A percentile compares a stretch with the other conserved stretches of the same genome.
These are phyloP conservation scores for Periophthalmodon schlosseri DNA, from an alignment of 2,113 vertebrate species.

Conservation along the genomic window DNA sequence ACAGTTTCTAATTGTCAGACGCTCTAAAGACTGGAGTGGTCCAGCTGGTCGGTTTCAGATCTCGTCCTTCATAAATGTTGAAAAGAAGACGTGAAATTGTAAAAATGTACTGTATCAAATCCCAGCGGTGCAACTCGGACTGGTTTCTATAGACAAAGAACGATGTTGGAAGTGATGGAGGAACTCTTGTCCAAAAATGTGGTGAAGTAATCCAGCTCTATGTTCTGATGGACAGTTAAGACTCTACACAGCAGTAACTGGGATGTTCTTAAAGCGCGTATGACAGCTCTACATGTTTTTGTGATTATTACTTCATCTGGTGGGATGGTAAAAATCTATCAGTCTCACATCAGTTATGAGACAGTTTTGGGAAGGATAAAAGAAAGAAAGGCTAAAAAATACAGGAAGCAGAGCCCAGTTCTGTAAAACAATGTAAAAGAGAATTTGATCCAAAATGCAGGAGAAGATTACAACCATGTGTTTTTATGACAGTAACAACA, in stretches of 20 bases:
- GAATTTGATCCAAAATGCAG: no score
- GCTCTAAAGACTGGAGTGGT: neutral
- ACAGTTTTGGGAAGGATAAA: no score
- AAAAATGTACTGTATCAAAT: neutral
- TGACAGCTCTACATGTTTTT: no score
- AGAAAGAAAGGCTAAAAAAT: no score
- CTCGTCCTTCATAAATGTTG: neutral
- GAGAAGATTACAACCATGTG: no score
- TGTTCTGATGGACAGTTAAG: neutral
- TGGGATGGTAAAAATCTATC: no score
- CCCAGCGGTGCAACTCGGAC: neutral
- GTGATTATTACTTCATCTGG: no score
- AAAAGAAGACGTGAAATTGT: neutral
- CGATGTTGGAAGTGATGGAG: neutral
- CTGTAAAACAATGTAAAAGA: no score
- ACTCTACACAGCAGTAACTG: neutral
- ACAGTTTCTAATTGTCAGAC: neutral
- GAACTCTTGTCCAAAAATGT: neutral
- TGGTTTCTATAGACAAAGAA: neutral
- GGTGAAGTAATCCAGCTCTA: constrained; percentile 15
- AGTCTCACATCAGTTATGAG: no score
- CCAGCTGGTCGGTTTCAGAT: neutral
- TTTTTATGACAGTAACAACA: no score
- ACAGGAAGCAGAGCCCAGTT: no score
- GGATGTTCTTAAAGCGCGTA: neutral